phyloP scores from a whole-genome alignment of 2,797 vertebrate species.

The Sebastes variabilis region DNA sequence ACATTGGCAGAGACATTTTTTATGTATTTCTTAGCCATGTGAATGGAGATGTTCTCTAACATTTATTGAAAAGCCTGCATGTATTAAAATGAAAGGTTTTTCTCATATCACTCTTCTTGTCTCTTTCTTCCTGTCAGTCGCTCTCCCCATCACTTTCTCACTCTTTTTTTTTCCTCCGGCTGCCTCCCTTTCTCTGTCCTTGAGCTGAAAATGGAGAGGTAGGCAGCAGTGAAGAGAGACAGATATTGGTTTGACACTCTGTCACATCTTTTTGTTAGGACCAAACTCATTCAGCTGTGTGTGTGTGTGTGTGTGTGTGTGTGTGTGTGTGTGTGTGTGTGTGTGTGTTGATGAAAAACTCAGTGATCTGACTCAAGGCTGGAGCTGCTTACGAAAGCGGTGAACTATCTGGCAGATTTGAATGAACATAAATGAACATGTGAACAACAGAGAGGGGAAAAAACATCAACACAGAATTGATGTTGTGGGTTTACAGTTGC shows the following conservation, averaged over 20 bases:
- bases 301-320: slow-evolving; percentile 14
- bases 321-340: slow-evolving; percentile 32
- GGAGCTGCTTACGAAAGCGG: slow-evolving; percentile 66
- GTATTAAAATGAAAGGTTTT: slow-evolving; percentile 39
- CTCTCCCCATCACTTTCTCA: slow-evolving; percentile 38
- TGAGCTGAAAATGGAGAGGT: slow-evolving; percentile 72
- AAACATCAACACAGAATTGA: slow-evolving; percentile 11
- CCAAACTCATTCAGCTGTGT: slow-evolving; percentile 57
- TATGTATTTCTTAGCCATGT: background rate
- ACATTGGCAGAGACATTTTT: background rate
- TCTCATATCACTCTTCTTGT: background rate
- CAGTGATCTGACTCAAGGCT: slow-evolving; percentile 76
- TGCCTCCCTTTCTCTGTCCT: slow-evolving; percentile 58
- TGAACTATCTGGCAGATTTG: slow-evolving; percentile 79
- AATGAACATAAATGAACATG: slow-evolving; percentile 81
- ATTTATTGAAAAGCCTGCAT: slow-evolving; percentile 35
- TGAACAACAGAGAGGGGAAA: slow-evolving; percentile 42
- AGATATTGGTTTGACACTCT: slow-evolving; percentile 72
- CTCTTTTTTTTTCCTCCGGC: slow-evolving; percentile 9
- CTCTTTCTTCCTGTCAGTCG: slow-evolving; percentile 26
- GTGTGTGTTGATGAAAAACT: slow-evolving; percentile 61
- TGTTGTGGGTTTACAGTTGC: slow-evolving; percentile 54
- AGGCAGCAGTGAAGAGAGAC: slow-evolving; percentile 67
- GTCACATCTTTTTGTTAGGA: slow-evolving; percentile 73
- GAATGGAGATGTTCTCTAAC: slow-evolving; percentile 30